These are phyloP conservation scores for Torymus auratus DNA, from an alignment of 2,888 invertebrate genomes.

Conservation along the genomic window DNA sequence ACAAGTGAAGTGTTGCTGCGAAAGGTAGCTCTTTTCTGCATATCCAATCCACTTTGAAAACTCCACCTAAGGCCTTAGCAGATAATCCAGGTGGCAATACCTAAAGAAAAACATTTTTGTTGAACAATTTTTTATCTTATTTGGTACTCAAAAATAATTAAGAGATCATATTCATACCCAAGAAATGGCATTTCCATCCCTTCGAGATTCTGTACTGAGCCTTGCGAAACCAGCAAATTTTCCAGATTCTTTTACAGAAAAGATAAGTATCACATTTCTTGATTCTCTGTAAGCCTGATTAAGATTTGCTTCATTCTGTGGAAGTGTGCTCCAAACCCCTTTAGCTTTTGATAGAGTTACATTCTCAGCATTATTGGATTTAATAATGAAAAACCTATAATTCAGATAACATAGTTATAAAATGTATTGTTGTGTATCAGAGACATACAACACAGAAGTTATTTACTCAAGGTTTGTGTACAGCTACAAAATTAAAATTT, in stretches of 20 bases:
- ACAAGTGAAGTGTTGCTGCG: constrained; percentile 92
- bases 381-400: constrained; percentile 92
- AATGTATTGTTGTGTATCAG: neutral
- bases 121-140: neutral
- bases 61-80: constrained; percentile 94
- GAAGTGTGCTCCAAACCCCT: constrained; percentile 98
- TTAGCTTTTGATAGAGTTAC: constrained; percentile 95
- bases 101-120: constrained; percentile 61
- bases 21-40: constrained; percentile 96
- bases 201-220: constrained; percentile 90
- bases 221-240: constrained; percentile 97
- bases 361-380: constrained; percentile 98
- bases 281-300: constrained; percentile 96
- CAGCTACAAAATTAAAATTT: constrained; percentile 14
- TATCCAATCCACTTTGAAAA: constrained; percentile 98
- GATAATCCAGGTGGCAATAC: constrained; percentile 93
- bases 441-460: too few species aligned
- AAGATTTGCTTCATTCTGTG: constrained; percentile 96
- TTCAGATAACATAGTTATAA: neutral
- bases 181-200: constrained; percentile 92
- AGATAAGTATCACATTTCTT: constrained; percentile 95
- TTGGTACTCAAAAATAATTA: too few species aligned
- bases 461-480: too few species aligned
- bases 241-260: constrained; percentile 98
- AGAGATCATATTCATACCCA: constrained; percentile 81